Conservation (phyloP, 1,140 invertebrate genomes). For the Cryptotermes secundus region DNA sequence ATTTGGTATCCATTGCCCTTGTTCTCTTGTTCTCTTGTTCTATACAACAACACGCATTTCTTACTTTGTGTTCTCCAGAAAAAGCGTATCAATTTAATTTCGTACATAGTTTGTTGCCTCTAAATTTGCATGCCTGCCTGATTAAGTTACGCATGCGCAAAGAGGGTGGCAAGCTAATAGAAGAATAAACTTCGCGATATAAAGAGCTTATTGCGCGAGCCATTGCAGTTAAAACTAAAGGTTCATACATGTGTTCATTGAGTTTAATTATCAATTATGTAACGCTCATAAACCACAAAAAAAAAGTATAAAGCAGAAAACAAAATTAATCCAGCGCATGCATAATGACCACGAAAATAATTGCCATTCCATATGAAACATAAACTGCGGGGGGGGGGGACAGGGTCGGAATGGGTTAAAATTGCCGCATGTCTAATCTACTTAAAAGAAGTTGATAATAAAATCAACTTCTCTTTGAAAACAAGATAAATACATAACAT, state of each 20-base stretch:
- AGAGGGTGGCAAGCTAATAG: not conserved
- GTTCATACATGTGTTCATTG: not conserved
- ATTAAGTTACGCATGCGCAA: not conserved
- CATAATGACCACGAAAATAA: not conserved
- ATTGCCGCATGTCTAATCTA: not conserved
- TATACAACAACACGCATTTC: no score
- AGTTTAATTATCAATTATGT: constrained; percentile 1
- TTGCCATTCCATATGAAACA: not conserved
- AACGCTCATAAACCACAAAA: not conserved
- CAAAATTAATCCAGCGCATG: not conserved
- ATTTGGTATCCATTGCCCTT: no score
- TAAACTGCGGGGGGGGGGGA: not conserved
- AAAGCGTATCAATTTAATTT: no score
- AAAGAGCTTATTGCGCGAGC: not conserved
- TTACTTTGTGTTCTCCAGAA: no score
- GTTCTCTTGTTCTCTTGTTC: no score
- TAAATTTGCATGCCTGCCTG: not conserved
- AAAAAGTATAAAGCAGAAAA: not conserved
- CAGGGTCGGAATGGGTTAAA: not conserved
- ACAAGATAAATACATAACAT: not conserved
- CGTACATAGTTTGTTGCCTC: no score
- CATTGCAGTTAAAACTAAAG: not conserved
- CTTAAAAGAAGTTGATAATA: not conserved
- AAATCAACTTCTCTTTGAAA: constrained; percentile 17
- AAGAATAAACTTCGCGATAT: not conserved